phyloP scores from a whole-genome alignment of 2,113 vertebrate species.

The Calonectris borealis region DNA sequence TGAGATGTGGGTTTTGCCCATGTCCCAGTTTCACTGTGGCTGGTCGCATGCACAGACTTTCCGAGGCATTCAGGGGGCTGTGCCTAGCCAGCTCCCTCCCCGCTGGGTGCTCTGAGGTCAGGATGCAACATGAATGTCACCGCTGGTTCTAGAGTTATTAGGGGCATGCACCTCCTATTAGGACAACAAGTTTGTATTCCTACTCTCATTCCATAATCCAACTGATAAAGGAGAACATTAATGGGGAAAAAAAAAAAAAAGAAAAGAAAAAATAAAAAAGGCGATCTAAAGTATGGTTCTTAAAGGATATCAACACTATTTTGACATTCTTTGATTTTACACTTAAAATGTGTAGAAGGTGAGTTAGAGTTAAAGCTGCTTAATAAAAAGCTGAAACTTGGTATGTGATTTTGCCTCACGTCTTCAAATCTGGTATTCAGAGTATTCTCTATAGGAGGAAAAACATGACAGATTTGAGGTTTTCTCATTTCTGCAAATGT shows the following conservation, averaged over 20 bases:
- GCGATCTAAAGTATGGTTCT: background rate
- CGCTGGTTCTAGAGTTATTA: background rate
- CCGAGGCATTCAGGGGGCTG: background rate
- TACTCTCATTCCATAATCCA: background rate
- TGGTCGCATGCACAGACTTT: fast-evolving
- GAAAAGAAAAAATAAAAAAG: background rate
- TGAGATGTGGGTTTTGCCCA: background rate
- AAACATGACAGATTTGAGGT: background rate
- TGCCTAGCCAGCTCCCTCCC: too few relatives aligned
- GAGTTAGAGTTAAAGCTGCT: background rate
- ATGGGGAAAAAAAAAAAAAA: background rate
- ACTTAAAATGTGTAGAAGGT: background rate
- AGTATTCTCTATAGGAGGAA: background rate
- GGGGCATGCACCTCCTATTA: background rate
- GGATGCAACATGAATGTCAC: background rate
- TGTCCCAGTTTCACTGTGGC: background rate
- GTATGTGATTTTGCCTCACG: background rate
- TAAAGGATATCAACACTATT: background rate
- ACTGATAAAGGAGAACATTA: background rate
- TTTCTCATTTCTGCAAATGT: background rate
- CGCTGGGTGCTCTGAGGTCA: fast-evolving
- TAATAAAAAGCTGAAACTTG: background rate
- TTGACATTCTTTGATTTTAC: background rate
- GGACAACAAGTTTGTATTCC: background rate
- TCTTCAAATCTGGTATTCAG: background rate